These are phyloP conservation scores for Priocnemis perturbator DNA, from an alignment of 2,888 invertebrate species.

Conservation along the genomic window DNA sequence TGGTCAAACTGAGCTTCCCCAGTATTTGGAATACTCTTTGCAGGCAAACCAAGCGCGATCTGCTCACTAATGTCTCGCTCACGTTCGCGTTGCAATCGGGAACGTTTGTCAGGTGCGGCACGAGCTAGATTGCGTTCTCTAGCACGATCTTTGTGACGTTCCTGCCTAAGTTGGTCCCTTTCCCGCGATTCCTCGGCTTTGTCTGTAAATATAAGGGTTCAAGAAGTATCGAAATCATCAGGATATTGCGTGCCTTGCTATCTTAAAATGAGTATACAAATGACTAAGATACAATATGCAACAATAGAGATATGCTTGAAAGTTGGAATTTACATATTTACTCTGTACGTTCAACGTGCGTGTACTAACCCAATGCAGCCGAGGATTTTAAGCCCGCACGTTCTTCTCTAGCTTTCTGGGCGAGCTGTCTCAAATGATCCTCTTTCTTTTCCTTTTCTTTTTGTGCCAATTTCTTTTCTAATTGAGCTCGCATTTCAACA, in stretches of 20 bases:
- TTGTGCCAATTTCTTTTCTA: conserved; percentile 97
- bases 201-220: conserved; percentile 57
- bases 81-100: conserved; percentile 90
- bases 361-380: conserved; percentile 67
- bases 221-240: conserved; percentile 7
- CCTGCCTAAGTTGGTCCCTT: conserved; percentile 90
- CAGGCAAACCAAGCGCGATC: conserved; percentile 97
- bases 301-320: too few relatives aligned
- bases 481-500: conserved; percentile 95
- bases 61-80: conserved; percentile 99
- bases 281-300: too few relatives aligned
- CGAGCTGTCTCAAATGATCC: conserved; percentile 93
- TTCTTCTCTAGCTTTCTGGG: conserved; percentile 96
- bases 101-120: conserved; percentile 95
- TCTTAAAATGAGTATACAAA: too few relatives aligned
- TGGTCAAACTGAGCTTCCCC: conserved; percentile 96
- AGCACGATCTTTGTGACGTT: conserved; percentile 93
- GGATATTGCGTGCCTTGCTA: too few relatives aligned
- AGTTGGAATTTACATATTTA: too few relatives aligned
- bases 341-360: not conserved
- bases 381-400: conserved; percentile 86
- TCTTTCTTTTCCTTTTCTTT: conserved; percentile 99
- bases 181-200: conserved; percentile 86
- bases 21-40: conserved; percentile 81
- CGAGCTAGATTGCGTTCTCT: conserved; percentile 94